phyloP scores from a whole-genome alignment of 2,888 invertebrate species.

The Hemistola chrysoprasaria region DNA sequence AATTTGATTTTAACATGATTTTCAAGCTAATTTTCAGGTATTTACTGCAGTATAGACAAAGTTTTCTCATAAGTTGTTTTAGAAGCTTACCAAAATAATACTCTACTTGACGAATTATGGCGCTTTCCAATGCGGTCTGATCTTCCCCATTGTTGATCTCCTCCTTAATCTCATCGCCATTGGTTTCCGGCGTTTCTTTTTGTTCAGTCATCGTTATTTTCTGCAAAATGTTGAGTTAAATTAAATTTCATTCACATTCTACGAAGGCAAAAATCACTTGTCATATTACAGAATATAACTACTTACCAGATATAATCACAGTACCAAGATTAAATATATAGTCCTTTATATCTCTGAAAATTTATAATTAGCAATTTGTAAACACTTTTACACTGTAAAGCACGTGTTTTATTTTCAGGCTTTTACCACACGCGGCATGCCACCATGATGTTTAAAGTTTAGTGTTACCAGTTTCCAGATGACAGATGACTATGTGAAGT shows the following conservation, averaged over 20 bases:
- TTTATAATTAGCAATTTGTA: neutral
- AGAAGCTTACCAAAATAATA: conserved; percentile 82
- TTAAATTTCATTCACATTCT: too few relatives aligned
- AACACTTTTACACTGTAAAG: neutral
- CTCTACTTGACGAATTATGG: conserved; percentile 86
- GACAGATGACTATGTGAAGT: neutral
- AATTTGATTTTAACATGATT: too few relatives aligned
- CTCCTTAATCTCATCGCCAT: conserved; percentile 53
- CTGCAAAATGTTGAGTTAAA: too few relatives aligned
- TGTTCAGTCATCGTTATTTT: conserved; percentile 60
- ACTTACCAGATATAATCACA: too few relatives aligned
- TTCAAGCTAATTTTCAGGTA: too few relatives aligned
- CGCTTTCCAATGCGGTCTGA: conserved; percentile 73
- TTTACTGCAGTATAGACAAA: too few relatives aligned
- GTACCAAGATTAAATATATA: neutral
- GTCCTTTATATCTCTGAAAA: neutral
- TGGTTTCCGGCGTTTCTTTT: conserved; percentile 56
- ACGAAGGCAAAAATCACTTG: too few relatives aligned
- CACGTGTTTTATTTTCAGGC: conserved; percentile 6
- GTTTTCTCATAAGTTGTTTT: too few relatives aligned
- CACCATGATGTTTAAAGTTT: neutral
- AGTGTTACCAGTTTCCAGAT: neutral
- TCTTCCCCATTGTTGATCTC: conserved; percentile 40
- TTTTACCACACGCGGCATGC: conserved; percentile 2
- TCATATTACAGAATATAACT: too few relatives aligned